Base-by-base conservation (phyloP, 2,113 vertebrate species). In the Lucifuga dentata region DNA sequence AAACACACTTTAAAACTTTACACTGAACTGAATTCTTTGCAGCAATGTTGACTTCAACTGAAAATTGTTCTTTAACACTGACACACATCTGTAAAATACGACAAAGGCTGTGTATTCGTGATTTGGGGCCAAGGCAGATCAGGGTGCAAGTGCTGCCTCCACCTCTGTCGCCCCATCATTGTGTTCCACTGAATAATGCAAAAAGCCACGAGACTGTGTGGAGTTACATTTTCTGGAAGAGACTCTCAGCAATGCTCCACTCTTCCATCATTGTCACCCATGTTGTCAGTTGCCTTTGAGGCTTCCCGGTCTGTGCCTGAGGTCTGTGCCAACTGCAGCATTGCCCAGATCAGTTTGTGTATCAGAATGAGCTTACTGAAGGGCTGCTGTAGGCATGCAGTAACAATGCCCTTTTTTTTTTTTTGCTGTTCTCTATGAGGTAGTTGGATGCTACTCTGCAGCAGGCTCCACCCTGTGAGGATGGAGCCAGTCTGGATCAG, bases 111-210 rank as follows among this genome's bases (percentile, higher is more conserved):
- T 58, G 66, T 83, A 70, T 41, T 45, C 49, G 63, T 78, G 81
- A 85, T 76, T 69, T 70, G 53, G 79, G 61, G 75, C 75, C 59
- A 43, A 41, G 64, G 32, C 21, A 43, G 80, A 76, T 71, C 67
- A 73, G 53, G 70, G 73, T 80, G 73, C 56, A 79, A 71, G 55
- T 63, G 73, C 44, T 73, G 53, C 51, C 20, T 56, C 49, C 3
- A 16, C 48, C 48, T 78, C 49, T 59, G 72, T 68, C 77, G 38
- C 59, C 17, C 49, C 36, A 45, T 55, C 69, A 75, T 73, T 70
- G 67, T 86, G 80, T 87, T 79, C 51, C 17, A 5, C 86, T 91
- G 81, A 91, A 86, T 92, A 91, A 92, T 89, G 88, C 85, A 85
- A 38, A 40, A 73, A 73, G 86, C 85, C 78, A 43, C 75, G 65